Evolutionary conservation across 92 coral and sea anemone species (phyloP).

Genomic region (Palythoa grandiflora): DNA sequence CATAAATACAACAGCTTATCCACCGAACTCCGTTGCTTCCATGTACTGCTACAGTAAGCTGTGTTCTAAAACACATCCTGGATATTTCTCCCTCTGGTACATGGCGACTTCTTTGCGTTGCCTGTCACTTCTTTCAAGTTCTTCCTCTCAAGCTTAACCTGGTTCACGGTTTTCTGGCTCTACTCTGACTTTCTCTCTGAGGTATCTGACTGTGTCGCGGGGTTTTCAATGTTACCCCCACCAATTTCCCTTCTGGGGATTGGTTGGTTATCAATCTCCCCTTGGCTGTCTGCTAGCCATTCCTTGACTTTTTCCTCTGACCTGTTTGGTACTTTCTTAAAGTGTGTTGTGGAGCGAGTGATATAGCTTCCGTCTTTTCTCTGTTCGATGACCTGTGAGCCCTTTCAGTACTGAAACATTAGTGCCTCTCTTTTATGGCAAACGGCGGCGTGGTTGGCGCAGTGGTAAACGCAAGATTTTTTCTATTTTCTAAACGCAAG

Average conservation of each 20-base stretch:
- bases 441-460: too few species aligned
- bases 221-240: conserved; percentile 15
- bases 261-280: background rate
- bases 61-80: background rate
- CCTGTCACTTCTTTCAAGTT: conserved; percentile 47
- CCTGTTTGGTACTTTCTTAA: conserved; percentile 22
- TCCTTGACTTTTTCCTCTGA: too few species aligned
- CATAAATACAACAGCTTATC: background rate
- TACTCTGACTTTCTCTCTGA: conserved; percentile 17
- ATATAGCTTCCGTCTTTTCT: too few species aligned
- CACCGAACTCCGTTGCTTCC: too few species aligned
- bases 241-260: too few species aligned
- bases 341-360: conserved; percentile 1
- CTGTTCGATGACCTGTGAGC: too few species aligned
- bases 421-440: too few species aligned
- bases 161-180: conserved; percentile 32
- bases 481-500: too few species aligned
- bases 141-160: conserved; percentile 30
- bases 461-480: too few species aligned
- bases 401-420: too few species aligned
- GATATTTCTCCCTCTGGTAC: too few species aligned
- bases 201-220: background rate
- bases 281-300: conserved; percentile 25
- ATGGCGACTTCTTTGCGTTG: conserved; percentile 34
- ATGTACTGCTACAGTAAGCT: background rate